Evolutionary conservation across 2,797 vertebrate species (phyloP), one percentile per base, ranked within the genome.

Genomic region (Leptatherina wallacei): DNA sequence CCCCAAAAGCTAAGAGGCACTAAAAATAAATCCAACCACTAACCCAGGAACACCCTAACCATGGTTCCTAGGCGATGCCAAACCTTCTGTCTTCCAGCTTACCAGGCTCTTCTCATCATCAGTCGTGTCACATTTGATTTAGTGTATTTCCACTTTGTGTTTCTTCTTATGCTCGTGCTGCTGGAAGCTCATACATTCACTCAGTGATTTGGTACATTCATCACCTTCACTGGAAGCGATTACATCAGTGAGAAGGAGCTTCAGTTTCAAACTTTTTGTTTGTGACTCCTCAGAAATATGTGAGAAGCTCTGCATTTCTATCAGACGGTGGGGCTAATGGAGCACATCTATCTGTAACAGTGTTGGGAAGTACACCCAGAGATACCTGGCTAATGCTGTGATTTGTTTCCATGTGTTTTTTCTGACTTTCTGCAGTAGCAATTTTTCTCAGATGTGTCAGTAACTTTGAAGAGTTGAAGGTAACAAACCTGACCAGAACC

Each of bases 121-220:
- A 55, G 24, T 6, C 5, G 1, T 42, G 38, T 33, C 54, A 33
- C 4, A 20, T 20, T 57, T 44, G 30, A 16, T 18, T 65, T 47
- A 62, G 18, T 62, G 3, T 18, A 24, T 27, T 40, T 57, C 22
- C 18, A 29, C 42, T 42, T 33, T 55, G 7, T 22, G 47, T 61
- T 67, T 80, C 68, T 60, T 51, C 52, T 54, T 2, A 29, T 24
- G 24, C 24, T 4, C 14, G 2, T 24, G 51, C 3, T 13, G 65
- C 77, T 78, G 33, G 59, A 83, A 73, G 60, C 77, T 77, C 65
- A 64, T 89, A 89, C 86, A 91, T 90, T 88, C 89, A 87, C 80
- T 85, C 85, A 78, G 78, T 77, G 82, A 49, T 88, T 79, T 79
- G 71, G 81, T 87, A 91, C 89, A 88, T 92, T 93, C 87, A 82